Base-by-base conservation (phyloP, 2,797 vertebrate species). In the Malurus leucopterus region DNA sequence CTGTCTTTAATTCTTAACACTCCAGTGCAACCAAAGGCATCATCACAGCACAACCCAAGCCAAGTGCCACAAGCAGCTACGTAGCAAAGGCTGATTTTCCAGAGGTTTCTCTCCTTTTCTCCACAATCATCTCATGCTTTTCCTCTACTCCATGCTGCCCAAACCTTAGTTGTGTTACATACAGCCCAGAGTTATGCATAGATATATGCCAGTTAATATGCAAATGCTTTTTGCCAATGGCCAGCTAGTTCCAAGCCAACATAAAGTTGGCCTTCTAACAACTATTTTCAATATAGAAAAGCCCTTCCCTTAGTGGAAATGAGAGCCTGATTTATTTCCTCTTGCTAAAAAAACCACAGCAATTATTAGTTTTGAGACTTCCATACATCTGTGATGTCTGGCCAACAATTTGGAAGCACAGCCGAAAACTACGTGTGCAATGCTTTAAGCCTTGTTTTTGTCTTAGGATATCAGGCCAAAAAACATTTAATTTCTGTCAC, bases 91-190 rank as follows among this genome's bases (percentile, higher is more conserved):
- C 6, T 22, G 58, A 17, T 22, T 68, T 61, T 59, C 32, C 54
- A 71, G 24, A 38, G 10, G 24, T 23, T 75, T 34, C 32, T 58
- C 54, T 53, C n/a, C 9, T 63, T 54, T 71, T 16, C 49, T 59
- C 36, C 18, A 11, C 29, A 50, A 5, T 1, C 0, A 38, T 14
- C 24, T 53, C 38, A 36, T 2, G 10, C 9, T 27, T 26, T 38
- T 22, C 3, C 24, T 68, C 32, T 21, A 44, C 29, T 50, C 24
- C 30, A 23, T 6, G 6, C 23, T 21, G 20, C 59, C 51, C 26
- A 21, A 11, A 15, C 19, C 61, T 73, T 2, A 27, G 10, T 29
- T n/a, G 5, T 0, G 1, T 22, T 14, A n/a, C 0, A 1, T 2
- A 27, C 0, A 49, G 20, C 13, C 41, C 36, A 43, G 46, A 74